A percentile compares a stretch with the other conserved stretches of the same genome.
Conservation (phyloP, 2,113 vertebrate species). For the Dolichallabes microphthalmus region DNA sequence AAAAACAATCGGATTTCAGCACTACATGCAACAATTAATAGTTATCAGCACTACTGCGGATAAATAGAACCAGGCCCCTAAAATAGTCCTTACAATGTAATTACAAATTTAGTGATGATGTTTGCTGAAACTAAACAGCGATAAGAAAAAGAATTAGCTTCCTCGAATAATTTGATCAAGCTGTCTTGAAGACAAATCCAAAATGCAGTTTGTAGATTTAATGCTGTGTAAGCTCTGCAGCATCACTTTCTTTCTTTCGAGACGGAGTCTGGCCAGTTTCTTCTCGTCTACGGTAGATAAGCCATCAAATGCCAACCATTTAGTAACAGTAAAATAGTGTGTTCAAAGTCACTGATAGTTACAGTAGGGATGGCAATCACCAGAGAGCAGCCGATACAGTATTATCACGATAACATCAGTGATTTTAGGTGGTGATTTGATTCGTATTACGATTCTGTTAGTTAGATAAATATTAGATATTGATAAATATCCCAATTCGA, state of each 20-base stretch:
- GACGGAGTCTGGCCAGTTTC: not conserved
- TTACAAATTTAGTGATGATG: not conserved
- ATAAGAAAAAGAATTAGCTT: not conserved
- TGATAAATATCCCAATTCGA: too few relatives aligned
- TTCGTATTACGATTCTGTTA: too few relatives aligned
- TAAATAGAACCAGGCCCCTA: too few relatives aligned
- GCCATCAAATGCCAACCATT: not conserved
- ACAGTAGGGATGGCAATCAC: too few relatives aligned
- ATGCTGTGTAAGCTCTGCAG: not conserved
- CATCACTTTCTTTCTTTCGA: not conserved
- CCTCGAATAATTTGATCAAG: not conserved
- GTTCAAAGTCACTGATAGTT: not conserved
- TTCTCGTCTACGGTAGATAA: not conserved
- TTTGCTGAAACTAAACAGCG: not conserved
- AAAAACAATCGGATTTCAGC: not conserved
- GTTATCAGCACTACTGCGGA: too few relatives aligned
- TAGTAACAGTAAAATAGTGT: not conserved
- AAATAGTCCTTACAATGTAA: not conserved
- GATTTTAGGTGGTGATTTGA: too few relatives aligned
- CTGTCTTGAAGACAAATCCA: not conserved
- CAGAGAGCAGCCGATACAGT: too few relatives aligned
- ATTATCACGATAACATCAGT: too few relatives aligned
- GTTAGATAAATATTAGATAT: too few relatives aligned
- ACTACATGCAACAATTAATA: not conserved
- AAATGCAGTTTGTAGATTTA: not conserved